Evolutionary conservation across 2,797 vertebrate genomes (phyloP).

Genomic region (Monodelphis domestica): DNA sequence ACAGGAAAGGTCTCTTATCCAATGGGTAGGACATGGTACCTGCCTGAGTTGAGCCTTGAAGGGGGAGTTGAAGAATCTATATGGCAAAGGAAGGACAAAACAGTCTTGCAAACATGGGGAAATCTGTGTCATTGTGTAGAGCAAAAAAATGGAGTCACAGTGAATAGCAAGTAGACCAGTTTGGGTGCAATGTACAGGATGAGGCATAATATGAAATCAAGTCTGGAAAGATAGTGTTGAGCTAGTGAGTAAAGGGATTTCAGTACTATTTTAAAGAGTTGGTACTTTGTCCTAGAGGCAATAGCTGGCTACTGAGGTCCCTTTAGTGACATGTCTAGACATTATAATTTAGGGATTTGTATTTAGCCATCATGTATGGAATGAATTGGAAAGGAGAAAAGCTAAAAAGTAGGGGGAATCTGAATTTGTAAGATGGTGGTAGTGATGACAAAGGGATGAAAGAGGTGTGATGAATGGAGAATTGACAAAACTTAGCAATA

Average conservation of each 20-base stretch:
- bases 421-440: neutral
- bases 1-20: neutral
- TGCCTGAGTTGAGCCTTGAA: neutral
- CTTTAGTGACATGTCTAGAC: neutral
- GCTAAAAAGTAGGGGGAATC: neutral
- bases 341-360: neutral
- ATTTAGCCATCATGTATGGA: neutral
- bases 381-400: neutral
- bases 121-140: neutral
- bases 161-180: neutral
- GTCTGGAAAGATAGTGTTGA: neutral
- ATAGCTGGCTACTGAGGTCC: neutral
- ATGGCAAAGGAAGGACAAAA: no score
- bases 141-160: neutral
- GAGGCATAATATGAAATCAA: neutral
- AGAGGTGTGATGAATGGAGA: neutral
- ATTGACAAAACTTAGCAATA: neutral
- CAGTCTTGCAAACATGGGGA: neutral
- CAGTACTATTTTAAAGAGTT: neutral
- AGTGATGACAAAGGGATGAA: neutral
- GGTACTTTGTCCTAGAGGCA: neutral
- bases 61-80: neutral
- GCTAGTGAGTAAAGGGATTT: neutral
- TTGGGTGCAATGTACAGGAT: neutral
- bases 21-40: neutral